phyloP scores from a whole-genome alignment of 2,113 vertebrate genomes.

The Xenopus borealis region DNA sequence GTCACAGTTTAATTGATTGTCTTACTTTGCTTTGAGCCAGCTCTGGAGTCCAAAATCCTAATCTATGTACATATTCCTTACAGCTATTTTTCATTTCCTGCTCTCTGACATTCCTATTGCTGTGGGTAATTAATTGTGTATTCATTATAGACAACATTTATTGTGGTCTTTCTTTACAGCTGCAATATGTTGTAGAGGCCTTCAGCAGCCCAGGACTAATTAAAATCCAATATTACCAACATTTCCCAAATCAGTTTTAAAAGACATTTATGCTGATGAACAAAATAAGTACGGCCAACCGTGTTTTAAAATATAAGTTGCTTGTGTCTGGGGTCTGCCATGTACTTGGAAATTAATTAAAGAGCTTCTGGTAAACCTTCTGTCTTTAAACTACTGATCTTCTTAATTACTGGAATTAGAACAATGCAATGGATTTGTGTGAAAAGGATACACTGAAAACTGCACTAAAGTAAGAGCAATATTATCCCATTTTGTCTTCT shows the following conservation, averaged over 20 bases:
- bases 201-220: not conserved
- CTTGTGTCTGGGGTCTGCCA: not conserved
- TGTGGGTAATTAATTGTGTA: conserved; percentile 5
- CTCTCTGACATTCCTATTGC: not conserved
- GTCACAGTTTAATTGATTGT: not conserved
- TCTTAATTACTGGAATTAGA: too few relatives aligned
- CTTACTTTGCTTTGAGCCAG: not conserved
- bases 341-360: conserved; percentile 2
- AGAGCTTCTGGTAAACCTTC: not conserved
- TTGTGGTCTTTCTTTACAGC: not conserved
- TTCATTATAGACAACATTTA: not conserved
- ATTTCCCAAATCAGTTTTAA: conserved; percentile 19
- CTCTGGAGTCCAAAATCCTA: not conserved
- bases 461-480: too few relatives aligned
- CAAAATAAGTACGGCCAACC: not conserved
- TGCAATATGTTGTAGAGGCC: conserved; percentile 9
- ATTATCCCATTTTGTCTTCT: too few relatives aligned
- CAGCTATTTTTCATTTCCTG: not conserved
- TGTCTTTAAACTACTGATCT: not conserved
- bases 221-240: conserved; percentile 11
- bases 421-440: not conserved
- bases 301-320: conserved; percentile 5
- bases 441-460: not conserved
- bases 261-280: not conserved
- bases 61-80: not conserved